Evolutionary conservation across 2,797 vertebrate species (phyloP), one percentile per base, ranked within the genome.

Genomic region (Phataginus tetradactyla): DNA sequence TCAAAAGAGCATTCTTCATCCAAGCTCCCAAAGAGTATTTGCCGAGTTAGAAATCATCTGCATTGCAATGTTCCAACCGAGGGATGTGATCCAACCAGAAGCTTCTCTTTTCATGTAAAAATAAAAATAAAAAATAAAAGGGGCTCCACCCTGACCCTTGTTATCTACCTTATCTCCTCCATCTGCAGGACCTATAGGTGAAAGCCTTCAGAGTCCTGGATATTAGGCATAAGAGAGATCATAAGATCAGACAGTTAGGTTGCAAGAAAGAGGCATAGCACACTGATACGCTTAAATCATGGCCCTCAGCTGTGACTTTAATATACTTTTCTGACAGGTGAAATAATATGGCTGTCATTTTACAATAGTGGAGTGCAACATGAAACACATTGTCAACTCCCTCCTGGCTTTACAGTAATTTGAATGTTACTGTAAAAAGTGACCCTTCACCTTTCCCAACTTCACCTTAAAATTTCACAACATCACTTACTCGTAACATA

Each of bases 1-100:
- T 91, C 77, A 95, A 61, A 94, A 37, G 57, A 72, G 32, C 90
- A 25, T 86, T 97, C 77, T 97, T 90, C 27, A 86, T 17, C 34
- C 39, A 86, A 86, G 37, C 25, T 86, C n/a, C 68, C 72, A 86
- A 94, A 59, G 49, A 88, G 1, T 27, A 90, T 90, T 66, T 81
- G 27, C 69, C 32, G 13, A 86, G n/a, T 59, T 49, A 78, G 55
- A 94, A 95, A 77, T 87, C 9, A 94, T 79, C 49, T 66, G 75
- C 59, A 29, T 39, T 71, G n/a, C 32, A 77, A 68, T 25, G 17
- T 86, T 92, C 66, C 92, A 57, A 87, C 14, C 1, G 14, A 59
- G 8, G 14, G 11, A 57, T 90, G 39, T 81, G 21, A 94, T 6
- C 45, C 95, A 96, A 55, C 5, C 12, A 49, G 18, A 86, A 34